These are phyloP conservation scores for Premnoplex brunnescens DNA, from an alignment of 2,797 vertebrate species.

Conservation along the genomic window DNA sequence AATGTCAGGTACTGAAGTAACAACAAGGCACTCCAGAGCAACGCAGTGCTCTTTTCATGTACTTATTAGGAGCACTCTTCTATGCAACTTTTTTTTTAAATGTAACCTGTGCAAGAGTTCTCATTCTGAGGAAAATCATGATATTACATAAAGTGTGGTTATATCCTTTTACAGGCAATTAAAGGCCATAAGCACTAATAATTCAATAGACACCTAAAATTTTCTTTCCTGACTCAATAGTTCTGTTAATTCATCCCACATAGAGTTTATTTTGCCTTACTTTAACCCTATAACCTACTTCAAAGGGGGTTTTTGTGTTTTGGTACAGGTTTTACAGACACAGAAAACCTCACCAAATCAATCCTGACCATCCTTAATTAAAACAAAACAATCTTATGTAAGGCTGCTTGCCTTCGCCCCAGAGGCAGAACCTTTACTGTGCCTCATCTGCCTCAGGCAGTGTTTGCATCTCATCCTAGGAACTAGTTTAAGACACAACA, in stretches of 20 bases:
- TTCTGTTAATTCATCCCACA: background rate
- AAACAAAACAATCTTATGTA: background rate
- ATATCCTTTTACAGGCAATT: background rate
- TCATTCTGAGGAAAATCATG: slow-evolving; percentile 6
- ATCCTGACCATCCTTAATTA: background rate
- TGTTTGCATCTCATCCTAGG: background rate
- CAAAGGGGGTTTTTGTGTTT: background rate
- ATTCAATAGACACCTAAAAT: background rate
- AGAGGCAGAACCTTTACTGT: background rate
- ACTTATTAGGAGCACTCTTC: background rate
- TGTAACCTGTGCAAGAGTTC: background rate
- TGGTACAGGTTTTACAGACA: background rate
- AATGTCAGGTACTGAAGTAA: background rate
- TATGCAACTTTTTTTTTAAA: background rate
- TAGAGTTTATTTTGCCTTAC: background rate
- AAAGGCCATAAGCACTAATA: background rate
- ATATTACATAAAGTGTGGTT: background rate
- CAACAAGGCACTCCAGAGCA: background rate
- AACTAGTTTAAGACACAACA: slow-evolving; percentile 22
- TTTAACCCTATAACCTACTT: background rate
- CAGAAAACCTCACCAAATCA: background rate
- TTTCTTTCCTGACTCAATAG: background rate
- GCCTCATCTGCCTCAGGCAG: background rate
- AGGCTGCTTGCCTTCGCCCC: background rate
- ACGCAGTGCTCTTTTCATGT: background rate